Base-by-base conservation (phyloP, 2,888 invertebrate species). In the Anoncus sp. region DNA sequence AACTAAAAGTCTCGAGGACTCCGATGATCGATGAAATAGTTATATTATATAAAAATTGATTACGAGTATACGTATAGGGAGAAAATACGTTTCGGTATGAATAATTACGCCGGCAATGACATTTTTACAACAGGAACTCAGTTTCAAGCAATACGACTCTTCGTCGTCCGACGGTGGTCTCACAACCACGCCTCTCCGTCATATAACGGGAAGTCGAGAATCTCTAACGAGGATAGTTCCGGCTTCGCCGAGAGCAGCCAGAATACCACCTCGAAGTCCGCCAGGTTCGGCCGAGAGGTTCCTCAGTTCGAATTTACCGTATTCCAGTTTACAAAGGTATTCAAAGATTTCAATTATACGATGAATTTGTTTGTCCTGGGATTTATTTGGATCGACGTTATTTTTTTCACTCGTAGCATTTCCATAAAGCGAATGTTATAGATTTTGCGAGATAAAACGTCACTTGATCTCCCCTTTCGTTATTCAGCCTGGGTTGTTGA, bases 281-380 rank as follows among this genome's bases (percentile, higher is more conserved):
- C 87, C 88, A 22, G 87, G 89, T 59, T 86, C 90, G 20, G 87
- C 86, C 55, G 91, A 90, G 78, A 87, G 90, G 70, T 87, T 89
- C 75, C 86, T 89, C 79, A 85, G 86, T 63, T 85, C 89, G 49
- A 89, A 82, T 72, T 84, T 90, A 76, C 90, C 90, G 76, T 90
- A 90, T 78, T 86, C 89, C 82, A 88, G 90, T 82, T 87, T 91
- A 67, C 91, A 91, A 77, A 91, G 89, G 90, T 90, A 85, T 62
- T 72, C 59, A 43, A 10, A 12, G 40, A 22, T 4, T 35, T 20
- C 0, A 24, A 49, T 38, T 66, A 16, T 1, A 18, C 18, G 12
- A 16, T 24, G 12, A 16, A 27, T n/a, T 57, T 31, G 16, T 31
- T 35, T 31, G 1, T 9, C 7, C 18, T 47, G 10, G 4, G 5